These are phyloP conservation scores for Sisor rabdophorus DNA, from an alignment of 2,113 vertebrate species.

Conservation along the genomic window DNA sequence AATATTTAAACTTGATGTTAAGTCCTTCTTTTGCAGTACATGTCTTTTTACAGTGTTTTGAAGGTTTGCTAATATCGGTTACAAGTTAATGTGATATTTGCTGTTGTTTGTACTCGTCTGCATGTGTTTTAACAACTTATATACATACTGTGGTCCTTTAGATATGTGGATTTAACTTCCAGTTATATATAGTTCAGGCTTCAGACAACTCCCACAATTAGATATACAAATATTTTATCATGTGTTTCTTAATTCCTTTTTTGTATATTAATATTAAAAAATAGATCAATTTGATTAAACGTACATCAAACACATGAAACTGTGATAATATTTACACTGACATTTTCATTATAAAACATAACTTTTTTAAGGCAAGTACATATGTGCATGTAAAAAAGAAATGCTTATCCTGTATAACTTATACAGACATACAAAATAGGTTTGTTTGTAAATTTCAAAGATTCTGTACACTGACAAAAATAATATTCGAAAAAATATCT, in stretches of 20 bases:
- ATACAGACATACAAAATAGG: not conserved
- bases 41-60: conserved; percentile 25
- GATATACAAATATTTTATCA: not conserved
- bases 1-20: conserved; percentile 42
- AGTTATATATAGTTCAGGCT: not conserved
- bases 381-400: conserved; percentile 1
- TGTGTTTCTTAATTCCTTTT: not conserved
- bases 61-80: not conserved
- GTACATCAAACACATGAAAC: conserved; percentile 8
- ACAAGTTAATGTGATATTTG: conserved; percentile 11
- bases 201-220: not conserved
- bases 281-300: conserved; percentile 17
- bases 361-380: conserved; percentile 7
- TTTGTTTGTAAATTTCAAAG: not conserved
- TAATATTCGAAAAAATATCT: not conserved
- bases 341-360: not conserved
- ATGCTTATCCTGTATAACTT: not conserved
- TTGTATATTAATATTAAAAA: conserved; percentile 26
- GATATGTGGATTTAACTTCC: not conserved
- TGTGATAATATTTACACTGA: not conserved
- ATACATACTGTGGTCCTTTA: not conserved
- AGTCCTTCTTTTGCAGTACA: not conserved
- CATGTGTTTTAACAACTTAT: not conserved
- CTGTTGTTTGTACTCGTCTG: not conserved
- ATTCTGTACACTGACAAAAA: not conserved